Evolutionary conservation across 2,113 vertebrate species (phyloP).

Genomic region (Odontesthes bonariensis): DNA sequence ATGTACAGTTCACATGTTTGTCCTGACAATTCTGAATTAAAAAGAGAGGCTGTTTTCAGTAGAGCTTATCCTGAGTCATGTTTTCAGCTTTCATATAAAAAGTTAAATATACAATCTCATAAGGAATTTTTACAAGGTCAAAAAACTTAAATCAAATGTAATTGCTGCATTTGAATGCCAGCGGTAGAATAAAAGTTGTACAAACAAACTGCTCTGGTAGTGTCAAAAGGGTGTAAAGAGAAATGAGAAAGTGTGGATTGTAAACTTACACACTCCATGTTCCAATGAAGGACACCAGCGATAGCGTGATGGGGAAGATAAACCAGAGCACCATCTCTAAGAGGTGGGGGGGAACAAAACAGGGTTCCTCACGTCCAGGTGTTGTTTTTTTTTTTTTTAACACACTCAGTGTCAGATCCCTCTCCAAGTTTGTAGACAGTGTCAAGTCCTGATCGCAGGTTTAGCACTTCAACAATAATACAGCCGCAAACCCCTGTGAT

Average conservation of each 20-base stretch:
- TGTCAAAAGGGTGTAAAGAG: not conserved
- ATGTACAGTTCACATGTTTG: not conserved
- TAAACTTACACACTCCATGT: constrained; percentile 85
- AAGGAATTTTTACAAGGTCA: no score
- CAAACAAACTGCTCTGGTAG: not conserved
- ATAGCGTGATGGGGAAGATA: constrained; percentile 77
- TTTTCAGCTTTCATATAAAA: not conserved
- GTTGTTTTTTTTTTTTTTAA: constrained; percentile 2
- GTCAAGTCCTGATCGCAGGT: not conserved
- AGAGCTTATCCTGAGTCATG: not conserved
- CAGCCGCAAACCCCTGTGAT: not conserved
- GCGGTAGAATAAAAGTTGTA: not conserved
- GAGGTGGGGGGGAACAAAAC: constrained; percentile 1
- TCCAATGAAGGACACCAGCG: constrained; percentile 79
- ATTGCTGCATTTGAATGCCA: not conserved
- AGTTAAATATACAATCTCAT: not conserved
- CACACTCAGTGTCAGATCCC: not conserved
- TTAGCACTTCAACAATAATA: not conserved
- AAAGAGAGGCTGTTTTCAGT: no score
- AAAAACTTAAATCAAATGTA: not conserved
- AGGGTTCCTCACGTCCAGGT: not conserved
- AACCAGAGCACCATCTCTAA: constrained; percentile 81
- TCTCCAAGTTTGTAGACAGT: constrained; percentile 11
- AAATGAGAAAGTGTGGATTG: not conserved
- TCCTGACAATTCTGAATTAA: not conserved